These are phyloP conservation scores for Parazoanthus atlanticus DNA, from an alignment of 92 coral and sea anemone species.

Conservation along the genomic window DNA sequence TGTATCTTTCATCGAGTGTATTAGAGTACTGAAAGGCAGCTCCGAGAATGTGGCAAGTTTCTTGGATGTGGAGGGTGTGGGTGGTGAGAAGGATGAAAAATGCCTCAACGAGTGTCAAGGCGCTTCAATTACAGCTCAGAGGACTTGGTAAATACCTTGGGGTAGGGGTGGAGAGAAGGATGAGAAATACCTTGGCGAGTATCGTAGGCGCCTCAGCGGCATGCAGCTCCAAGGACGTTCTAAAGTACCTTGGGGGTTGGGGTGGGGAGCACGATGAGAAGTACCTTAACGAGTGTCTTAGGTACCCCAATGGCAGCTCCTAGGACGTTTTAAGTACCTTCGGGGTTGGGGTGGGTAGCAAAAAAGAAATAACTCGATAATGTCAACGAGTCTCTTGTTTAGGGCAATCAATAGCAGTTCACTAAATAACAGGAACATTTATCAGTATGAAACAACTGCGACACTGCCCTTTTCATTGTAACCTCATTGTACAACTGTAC, in stretches of 20 bases:
- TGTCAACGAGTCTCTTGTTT: not conserved
- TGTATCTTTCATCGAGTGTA: not conserved
- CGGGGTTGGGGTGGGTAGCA: not conserved
- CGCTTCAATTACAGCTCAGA: no score
- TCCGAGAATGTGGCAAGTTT: not conserved
- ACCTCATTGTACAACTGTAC: not conserved
- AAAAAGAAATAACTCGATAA: no score
- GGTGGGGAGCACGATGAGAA: not conserved
- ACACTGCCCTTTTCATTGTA: no score
- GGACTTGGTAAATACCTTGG: conserved; percentile 35
- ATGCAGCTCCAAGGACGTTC: not conserved
- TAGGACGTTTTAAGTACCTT: no score
- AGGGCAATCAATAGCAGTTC: no score
- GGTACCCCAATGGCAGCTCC: not conserved
- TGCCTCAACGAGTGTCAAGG: no score
- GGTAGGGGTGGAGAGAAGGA: not conserved
- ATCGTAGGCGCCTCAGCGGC: not conserved
- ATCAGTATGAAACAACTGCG: no score
- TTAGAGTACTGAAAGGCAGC: not conserved
- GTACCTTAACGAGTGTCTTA: not conserved
- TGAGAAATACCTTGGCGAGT: not conserved
- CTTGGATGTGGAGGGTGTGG: not conserved
- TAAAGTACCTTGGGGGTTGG: not conserved
- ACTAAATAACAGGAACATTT: no score
- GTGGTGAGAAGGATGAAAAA: not conserved